Evolutionary conservation across 1,140 invertebrate genomes (phyloP).

Genomic region (Brachionus manjavacas): DNA sequence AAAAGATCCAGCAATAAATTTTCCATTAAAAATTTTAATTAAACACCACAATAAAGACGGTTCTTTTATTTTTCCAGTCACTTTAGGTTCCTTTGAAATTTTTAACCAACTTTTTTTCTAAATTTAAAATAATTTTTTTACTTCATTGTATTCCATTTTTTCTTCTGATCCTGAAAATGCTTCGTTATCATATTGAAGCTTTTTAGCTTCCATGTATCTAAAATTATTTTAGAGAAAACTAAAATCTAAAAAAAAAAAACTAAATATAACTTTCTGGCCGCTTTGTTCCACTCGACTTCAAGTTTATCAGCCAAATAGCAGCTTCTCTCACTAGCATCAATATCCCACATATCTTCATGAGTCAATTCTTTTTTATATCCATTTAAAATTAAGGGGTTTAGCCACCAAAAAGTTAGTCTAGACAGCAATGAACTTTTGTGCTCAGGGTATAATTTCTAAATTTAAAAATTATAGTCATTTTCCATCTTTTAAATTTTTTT

Average conservation of each 20-base stretch:
- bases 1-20: conserved; percentile 40
- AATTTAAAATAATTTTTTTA: not conserved
- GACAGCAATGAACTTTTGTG: conserved; percentile 2
- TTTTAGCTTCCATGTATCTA: not conserved
- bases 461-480: not conserved
- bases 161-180: not conserved
- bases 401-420: conserved; percentile 39
- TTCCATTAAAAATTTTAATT: conserved; percentile 25
- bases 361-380: conserved; percentile 18
- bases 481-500: not conserved
- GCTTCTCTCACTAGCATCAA: not conserved
- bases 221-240: not conserved
- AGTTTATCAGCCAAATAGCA: not conserved
- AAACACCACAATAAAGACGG: conserved; percentile 24
- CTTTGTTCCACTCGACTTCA: conserved; percentile 4
- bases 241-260: not conserved
- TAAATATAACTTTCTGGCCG: not conserved
- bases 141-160: not conserved
- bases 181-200: not conserved
- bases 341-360: conserved; percentile 18
- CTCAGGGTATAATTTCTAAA: conserved; percentile 36
- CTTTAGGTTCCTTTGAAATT: not conserved
- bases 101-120: not conserved
- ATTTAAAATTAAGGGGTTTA: conserved; percentile 25
- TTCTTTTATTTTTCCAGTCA: not conserved